Evolutionary conservation across 2,888 invertebrate species (phyloP), one percentile per base, ranked within the genome.

Genomic region (Nomada lathburiana): DNA sequence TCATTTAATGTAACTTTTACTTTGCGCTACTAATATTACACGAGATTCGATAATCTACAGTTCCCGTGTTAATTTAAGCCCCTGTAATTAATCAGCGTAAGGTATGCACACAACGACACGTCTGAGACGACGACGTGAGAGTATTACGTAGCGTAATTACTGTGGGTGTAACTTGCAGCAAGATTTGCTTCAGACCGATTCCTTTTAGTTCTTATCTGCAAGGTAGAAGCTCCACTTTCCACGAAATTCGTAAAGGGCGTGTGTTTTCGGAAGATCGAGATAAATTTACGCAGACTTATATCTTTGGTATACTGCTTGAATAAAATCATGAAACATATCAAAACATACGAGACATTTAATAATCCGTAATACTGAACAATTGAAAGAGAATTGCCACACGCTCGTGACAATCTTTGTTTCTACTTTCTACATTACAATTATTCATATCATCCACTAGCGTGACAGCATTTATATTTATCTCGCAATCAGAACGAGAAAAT

Each of bases 11-110:
- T 23, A 13, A 20, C 20, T 23, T 23, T 18, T 9, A 18, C 9
- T 11, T 50, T 57, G 18, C 18, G 13, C 47, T 57, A 57, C 20
- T 36, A 16, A 57, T 50, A 52, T 73, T 73, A 47, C 47, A 23
- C 18, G 16, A 55, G 29, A 44, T 26, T 44, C 29, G 20, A 16
- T 57, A 47, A 65, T 65, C 47, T 57, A 36, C 26, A 57, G 16
- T 55, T 65, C 57, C 64, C 44, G 29, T 47, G 57, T 65, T 57
- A 53, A 62, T 26, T 53, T n/a, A 55, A 73, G 55, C 55, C 44
- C 18, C 65, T 13, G 60, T 74, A 52, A 77, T 77, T 60, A 73
- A 73, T 73, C 65, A 57, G 47, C 23, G 29, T 60, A 70, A 70
- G 50, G 23, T 71, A 16, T 50, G 47, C 16, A 50, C 29, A 60